These are phyloP conservation scores for Octomys mimax DNA, from an alignment of 2,797 vertebrate species.

Conservation along the genomic window DNA sequence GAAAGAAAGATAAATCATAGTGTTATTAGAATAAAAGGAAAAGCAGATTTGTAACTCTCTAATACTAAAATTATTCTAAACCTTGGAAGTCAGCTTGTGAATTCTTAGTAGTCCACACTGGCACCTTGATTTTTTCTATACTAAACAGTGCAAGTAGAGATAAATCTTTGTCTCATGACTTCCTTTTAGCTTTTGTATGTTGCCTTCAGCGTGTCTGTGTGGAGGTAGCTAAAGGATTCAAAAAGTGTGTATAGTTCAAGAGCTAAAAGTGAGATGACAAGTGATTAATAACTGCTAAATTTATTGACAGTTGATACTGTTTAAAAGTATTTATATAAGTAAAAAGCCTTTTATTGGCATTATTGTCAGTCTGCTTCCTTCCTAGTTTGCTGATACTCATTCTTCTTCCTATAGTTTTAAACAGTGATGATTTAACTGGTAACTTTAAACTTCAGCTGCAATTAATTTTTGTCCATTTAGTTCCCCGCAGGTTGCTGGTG, in stretches of 20 bases:
- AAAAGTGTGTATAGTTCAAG: neutral
- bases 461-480: conserved; percentile 85
- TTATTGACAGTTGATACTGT: neutral
- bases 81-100: neutral
- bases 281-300: neutral
- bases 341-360: neutral
- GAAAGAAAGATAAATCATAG: neutral
- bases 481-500: conserved; percentile 96
- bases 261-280: conserved; percentile 1
- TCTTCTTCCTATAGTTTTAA: conserved; percentile 6
- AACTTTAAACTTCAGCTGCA: conserved; percentile 59
- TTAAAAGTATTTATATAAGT: conserved; percentile 3
- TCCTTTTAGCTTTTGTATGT: neutral
- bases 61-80: conserved; percentile 13
- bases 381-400: neutral
- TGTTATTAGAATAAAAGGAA: neutral
- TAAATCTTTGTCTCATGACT: neutral
- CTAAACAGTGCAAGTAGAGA: neutral
- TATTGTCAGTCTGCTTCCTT: conserved; percentile 3
- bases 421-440: neutral
- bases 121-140: neutral
- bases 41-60: neutral
- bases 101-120: neutral
- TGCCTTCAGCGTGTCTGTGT: neutral
- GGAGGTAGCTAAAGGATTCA: neutral